These are phyloP conservation scores for Cervus canadensis DNA, from an alignment of 2,113 vertebrate genomes.

Conservation along the genomic window DNA sequence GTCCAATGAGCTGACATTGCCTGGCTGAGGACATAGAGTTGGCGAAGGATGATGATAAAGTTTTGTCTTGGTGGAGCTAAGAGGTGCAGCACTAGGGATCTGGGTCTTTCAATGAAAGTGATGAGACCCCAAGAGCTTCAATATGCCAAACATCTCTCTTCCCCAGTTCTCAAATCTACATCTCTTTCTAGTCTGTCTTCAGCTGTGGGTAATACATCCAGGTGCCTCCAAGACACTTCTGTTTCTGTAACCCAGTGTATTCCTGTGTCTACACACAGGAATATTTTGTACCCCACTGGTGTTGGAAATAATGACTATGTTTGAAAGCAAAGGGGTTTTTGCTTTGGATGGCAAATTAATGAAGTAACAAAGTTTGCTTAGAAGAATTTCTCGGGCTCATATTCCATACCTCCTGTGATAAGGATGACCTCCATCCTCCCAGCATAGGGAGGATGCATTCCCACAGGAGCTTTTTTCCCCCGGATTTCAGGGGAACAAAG, in stretches of 20 bases:
- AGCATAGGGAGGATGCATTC: neutral
- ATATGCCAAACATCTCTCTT: neutral
- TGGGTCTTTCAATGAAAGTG: neutral
- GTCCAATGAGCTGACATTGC: neutral
- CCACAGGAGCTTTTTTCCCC: neutral
- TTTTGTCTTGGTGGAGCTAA: neutral
- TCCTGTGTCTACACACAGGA: neutral
- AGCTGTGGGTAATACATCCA: neutral
- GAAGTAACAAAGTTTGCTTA: neutral
- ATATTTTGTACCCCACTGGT: neutral
- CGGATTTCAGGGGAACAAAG: neutral
- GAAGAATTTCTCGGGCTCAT: neutral
- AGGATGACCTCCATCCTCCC: neutral
- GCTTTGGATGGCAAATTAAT: neutral
- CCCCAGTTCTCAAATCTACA: neutral
- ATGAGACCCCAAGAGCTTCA: neutral
- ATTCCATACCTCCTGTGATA: neutral
- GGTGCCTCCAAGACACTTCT: neutral
- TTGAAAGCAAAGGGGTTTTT: neutral
- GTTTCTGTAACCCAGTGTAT: neutral
- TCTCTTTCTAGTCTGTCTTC: neutral
- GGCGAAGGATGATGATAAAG: neutral
- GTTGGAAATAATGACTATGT: neutral
- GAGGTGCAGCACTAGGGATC: accelerated
- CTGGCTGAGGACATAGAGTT: neutral